Evolutionary conservation across 2,113 vertebrate genomes (phyloP).

Genomic region (Micromys minutus): DNA sequence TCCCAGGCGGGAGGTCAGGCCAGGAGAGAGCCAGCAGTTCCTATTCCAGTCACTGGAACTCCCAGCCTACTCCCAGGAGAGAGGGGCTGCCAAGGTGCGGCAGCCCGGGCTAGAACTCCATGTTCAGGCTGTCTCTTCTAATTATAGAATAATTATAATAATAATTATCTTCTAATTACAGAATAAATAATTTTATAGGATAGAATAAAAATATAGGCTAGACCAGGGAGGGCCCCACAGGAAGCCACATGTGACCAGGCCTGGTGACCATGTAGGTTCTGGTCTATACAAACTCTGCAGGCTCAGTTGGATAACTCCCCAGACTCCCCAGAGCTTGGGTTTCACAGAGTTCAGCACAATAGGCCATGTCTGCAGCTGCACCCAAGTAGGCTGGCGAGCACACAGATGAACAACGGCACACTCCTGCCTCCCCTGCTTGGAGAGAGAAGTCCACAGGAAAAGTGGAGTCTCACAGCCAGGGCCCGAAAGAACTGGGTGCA

Average conservation of each 20-base stretch:
- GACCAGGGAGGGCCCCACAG: background rate
- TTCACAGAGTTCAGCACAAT: background rate
- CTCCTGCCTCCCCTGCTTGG: background rate
- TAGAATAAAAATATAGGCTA: no score
- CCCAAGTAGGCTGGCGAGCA: fast-evolving
- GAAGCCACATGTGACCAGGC: background rate
- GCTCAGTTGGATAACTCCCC: fast-evolving
- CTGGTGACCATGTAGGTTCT: background rate
- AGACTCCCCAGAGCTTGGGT: background rate
- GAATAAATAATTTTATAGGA: no score
- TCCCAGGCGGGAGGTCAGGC: background rate
- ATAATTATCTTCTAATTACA: no score
- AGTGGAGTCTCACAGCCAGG: background rate
- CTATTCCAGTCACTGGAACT: background rate
- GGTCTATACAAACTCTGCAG: background rate
- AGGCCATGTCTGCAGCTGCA: fast-evolving
- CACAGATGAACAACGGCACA: background rate
- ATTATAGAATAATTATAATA: background rate
- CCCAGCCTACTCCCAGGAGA: background rate
- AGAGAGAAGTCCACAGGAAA: no score
- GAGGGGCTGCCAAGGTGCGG: no score
- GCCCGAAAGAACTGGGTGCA: background rate
- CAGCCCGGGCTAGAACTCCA: background rate
- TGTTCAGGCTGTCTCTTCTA: background rate
- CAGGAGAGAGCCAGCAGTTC: fast-evolving